Evolutionary conservation across 2,113 vertebrate species (phyloP), one percentile per base, ranked within the genome.

Genomic region (Pluvianellus socialis): DNA sequence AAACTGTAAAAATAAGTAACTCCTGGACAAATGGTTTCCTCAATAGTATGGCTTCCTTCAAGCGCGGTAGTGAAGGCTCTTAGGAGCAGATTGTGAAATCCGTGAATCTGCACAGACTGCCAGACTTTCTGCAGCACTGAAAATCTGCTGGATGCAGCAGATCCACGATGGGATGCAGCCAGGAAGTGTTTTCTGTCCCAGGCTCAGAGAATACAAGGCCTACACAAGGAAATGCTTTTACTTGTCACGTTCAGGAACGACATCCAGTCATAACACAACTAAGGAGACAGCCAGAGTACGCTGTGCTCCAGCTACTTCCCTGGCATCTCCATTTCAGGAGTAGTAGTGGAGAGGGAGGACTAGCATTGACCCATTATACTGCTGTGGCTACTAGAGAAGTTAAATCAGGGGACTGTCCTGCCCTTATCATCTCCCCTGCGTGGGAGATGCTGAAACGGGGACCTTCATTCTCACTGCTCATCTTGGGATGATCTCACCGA

Each of bases 181-280:
- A 94, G 86, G 52, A 92, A 86, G 62, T 73, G 74, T 91, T 97
- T 89, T 94, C 49, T 92, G 40, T 94, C 66, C 91, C 83, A 94
- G 68, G 52, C 76, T 91, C 63, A 53, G 15, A 89, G 62, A 90
- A 94, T 68, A 62, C 35, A 66, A 66, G 77, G 67, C 77, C 86
- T 87, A 82, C 86, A 90, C 66, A 85, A 84, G 86, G 79, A 92
- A 92, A 87, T 12, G 21, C 66, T 94, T 94, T 76, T 47, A 40
- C 91, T 96, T 86, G 84, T 79, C 86, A 95, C 55, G 62, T 32
- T 84, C 32, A 72, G 52, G 52, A 95, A 62, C 2, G 19, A 87
- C 65, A 84, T 32, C 45, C 81, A 95, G 84, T 86, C 96, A 85
- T 87, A 92, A 94, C 58, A 96, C 55, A 95, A 16, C 62, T 18